Percentiles rank a stretch among this genome's conserved stretches.
phyloP scores from a whole-genome alignment of 2,113 vertebrate species.

The Rhineura floridana region DNA sequence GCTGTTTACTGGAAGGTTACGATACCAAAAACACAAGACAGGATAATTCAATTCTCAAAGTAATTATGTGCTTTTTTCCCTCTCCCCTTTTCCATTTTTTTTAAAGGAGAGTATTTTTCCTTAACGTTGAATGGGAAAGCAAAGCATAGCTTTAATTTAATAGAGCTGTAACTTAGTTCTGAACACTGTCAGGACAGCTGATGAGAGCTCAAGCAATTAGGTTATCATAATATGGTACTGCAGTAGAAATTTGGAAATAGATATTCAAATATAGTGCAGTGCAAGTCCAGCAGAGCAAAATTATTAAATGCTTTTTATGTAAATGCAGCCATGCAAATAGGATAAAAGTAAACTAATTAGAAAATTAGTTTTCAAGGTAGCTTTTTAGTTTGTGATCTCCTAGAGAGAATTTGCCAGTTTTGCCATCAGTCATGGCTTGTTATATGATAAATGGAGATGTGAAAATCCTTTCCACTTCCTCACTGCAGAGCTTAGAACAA shows the following conservation, averaged over 20 bases:
- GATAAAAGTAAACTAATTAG: background rate
- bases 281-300: background rate
- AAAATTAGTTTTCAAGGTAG: background rate
- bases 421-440: background rate
- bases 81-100: background rate
- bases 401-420: background rate
- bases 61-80: slow-evolving; percentile 59
- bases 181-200: background rate
- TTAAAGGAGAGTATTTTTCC: background rate
- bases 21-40: slow-evolving; percentile 97
- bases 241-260: background rate
- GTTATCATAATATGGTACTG: background rate
- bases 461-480: background rate
- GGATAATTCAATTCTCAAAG: slow-evolving; percentile 99
- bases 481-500: background rate
- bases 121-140: background rate
- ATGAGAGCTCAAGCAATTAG: background rate
- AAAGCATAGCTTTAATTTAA: background rate
- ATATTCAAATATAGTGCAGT: background rate
- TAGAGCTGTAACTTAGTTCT: slow-evolving; percentile 8
- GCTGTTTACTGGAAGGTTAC: slow-evolving; percentile 95
- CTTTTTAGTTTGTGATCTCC: background rate
- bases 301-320: background rate
- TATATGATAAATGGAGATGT: background rate
- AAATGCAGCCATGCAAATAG: slow-evolving; percentile 25